phyloP scores from a whole-genome alignment of 2,113 vertebrate species.

The Glaucidium brasilianum region DNA sequence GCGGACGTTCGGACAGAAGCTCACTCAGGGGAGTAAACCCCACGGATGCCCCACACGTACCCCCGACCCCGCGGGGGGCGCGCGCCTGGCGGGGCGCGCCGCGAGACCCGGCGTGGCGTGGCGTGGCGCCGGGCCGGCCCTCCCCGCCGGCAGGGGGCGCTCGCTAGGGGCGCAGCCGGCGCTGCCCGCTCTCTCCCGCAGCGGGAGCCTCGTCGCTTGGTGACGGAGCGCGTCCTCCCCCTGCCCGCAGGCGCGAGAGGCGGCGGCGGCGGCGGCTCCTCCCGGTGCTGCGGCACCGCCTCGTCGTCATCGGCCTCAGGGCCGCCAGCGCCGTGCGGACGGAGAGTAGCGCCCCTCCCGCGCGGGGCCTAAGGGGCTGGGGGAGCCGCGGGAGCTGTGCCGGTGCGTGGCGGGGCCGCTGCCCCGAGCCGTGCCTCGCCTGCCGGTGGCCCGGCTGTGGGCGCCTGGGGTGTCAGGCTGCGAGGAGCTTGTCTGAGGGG shows the following conservation, averaged over 20 bases:
- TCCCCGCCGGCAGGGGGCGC: not conserved
- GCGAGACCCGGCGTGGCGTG: too few species aligned
- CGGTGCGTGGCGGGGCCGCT: not conserved
- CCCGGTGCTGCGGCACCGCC: not conserved
- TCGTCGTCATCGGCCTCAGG: rapidly evolving
- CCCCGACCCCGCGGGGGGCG: rapidly evolving
- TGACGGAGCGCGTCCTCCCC: not conserved
- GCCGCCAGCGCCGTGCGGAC: not conserved
- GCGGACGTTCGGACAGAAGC: rapidly evolving
- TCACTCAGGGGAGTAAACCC: rapidly evolving
- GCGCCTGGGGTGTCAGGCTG: not conserved
- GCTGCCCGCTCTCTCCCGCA: not conserved
- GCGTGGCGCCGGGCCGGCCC: not conserved
- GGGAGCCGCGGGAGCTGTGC: not conserved
- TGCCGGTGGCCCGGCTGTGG: not conserved
- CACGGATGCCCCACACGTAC: rapidly evolving
- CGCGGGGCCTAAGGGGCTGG: too few species aligned
- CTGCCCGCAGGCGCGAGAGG: not conserved
- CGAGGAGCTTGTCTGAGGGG: not conserved
- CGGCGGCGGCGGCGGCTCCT: not conserved
- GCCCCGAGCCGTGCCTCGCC: not conserved
- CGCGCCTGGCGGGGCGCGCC: too few species aligned
- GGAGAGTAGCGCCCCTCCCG: too few species aligned
- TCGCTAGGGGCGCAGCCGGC: rapidly evolving
- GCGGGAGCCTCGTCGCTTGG: not conserved